These are phyloP conservation scores for Ciconia stormi DNA, from an alignment of 2,113 vertebrate species.

Conservation along the genomic window DNA sequence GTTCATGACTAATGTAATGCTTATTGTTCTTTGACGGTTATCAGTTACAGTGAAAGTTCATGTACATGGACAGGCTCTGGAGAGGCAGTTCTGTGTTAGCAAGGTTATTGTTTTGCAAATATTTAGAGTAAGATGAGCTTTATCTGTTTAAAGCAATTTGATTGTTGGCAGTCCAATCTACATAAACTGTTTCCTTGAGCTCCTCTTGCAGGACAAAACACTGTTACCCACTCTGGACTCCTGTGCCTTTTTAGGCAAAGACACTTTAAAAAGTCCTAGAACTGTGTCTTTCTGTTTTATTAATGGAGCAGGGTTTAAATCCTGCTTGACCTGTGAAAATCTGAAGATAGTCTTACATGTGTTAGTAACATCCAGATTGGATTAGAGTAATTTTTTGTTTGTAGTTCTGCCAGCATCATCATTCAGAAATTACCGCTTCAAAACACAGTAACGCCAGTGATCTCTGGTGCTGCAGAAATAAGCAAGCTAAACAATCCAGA, in stretches of 20 bases:
- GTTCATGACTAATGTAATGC: background rate
- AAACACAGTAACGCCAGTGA: slow-evolving; percentile 9
- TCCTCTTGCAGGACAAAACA: background rate
- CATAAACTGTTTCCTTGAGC: background rate
- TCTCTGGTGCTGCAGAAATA: slow-evolving; percentile 40
- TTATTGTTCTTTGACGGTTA: background rate
- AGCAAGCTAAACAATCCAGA: slow-evolving; percentile 47
- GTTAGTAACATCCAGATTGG: slow-evolving; percentile 35
- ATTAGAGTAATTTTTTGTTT: slow-evolving; percentile 65
- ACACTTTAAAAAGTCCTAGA: background rate
- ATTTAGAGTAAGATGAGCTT: background rate
- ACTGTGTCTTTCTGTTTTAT: background rate
- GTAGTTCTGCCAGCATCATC: slow-evolving; percentile 62
- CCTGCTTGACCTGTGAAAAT: slow-evolving; percentile 58
- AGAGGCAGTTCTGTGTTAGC: background rate
- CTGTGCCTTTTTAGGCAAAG: background rate
- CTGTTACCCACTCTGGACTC: background rate
- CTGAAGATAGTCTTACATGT: slow-evolving; percentile 12
- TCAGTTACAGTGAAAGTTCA: background rate
- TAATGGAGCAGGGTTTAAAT: slow-evolving; percentile 17
- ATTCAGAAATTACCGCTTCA: slow-evolving; percentile 38
- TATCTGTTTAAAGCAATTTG: background rate
- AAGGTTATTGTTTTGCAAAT: background rate
- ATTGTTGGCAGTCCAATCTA: background rate
- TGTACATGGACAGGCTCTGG: background rate